Conservation (phyloP, 2,113 vertebrate species). For the Bubo blakistoni region DNA sequence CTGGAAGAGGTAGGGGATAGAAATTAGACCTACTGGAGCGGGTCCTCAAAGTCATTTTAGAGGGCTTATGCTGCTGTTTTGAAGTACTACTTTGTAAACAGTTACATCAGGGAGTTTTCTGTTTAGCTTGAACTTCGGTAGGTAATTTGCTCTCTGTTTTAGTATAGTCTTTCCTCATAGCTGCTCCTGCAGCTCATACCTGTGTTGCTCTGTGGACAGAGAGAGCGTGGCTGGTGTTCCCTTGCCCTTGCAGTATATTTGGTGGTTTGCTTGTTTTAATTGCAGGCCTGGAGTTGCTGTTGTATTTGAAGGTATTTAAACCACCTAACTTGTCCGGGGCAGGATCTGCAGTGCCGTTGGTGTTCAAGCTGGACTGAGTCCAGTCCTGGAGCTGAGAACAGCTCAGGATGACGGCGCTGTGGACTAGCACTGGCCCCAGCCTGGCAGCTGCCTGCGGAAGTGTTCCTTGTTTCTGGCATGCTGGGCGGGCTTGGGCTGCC, state of each 20-base stretch:
- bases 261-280: background rate
- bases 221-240: background rate
- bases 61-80: background rate
- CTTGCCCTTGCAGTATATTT: background rate
- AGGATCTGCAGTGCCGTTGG: background rate
- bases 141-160: background rate
- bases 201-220: background rate
- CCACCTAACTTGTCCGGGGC: background rate
- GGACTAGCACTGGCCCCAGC: background rate
- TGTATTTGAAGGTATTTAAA: constrained; percentile 1
- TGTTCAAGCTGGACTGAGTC: background rate
- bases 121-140: background rate
- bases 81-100: background rate
- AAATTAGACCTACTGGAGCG: background rate
- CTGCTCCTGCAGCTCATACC: background rate
- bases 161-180: background rate
- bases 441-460: background rate
- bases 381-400: background rate
- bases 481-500: background rate
- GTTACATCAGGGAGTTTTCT: background rate
- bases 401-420: background rate
- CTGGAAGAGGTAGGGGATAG: background rate
- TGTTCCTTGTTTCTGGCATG: background rate
- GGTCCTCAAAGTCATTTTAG: background rate
- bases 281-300: background rate